Conservation (phyloP, 2,888 invertebrate species). For the Epirrhoe tristata region DNA sequence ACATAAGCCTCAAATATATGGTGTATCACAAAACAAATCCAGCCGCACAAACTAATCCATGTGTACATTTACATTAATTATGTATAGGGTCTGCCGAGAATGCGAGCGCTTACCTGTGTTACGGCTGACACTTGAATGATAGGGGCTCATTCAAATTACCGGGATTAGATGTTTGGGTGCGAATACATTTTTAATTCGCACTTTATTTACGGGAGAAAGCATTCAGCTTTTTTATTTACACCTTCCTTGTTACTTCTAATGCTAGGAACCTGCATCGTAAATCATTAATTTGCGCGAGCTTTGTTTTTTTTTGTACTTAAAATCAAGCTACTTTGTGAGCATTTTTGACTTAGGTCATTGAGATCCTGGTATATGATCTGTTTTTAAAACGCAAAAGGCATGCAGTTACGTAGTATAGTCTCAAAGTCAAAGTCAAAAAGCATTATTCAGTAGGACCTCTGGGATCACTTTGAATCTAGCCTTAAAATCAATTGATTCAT, state of each 20-base stretch:
- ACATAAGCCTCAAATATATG: neutral
- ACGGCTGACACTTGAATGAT: constrained; percentile 58
- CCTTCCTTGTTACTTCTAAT: neutral
- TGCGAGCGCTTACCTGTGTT: constrained; percentile 54
- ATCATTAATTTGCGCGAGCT: too few relatives aligned
- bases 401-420: too few relatives aligned
- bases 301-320: too few relatives aligned
- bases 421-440: too few relatives aligned
- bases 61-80: constrained; percentile 53
- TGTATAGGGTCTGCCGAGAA: constrained; percentile 53
- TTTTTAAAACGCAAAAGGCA: too few relatives aligned
- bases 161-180: constrained; percentile 35
- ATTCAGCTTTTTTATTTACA: neutral
- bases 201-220: constrained; percentile 8
- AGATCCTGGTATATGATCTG: too few relatives aligned
- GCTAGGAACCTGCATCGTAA: neutral
- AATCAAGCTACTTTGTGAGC: too few relatives aligned
- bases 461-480: too few relatives aligned
- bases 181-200: constrained; percentile 31
- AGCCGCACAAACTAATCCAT: constrained; percentile 24
- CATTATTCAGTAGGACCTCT: too few relatives aligned
- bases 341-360: too few relatives aligned
- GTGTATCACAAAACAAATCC: constrained; percentile 19
- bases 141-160: constrained; percentile 48
- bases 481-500: too few relatives aligned